Evolutionary conservation across 1,140 invertebrate species (phyloP), one percentile per base, ranked within the genome.

Genomic region (Drosophila quadrilineata): DNA sequence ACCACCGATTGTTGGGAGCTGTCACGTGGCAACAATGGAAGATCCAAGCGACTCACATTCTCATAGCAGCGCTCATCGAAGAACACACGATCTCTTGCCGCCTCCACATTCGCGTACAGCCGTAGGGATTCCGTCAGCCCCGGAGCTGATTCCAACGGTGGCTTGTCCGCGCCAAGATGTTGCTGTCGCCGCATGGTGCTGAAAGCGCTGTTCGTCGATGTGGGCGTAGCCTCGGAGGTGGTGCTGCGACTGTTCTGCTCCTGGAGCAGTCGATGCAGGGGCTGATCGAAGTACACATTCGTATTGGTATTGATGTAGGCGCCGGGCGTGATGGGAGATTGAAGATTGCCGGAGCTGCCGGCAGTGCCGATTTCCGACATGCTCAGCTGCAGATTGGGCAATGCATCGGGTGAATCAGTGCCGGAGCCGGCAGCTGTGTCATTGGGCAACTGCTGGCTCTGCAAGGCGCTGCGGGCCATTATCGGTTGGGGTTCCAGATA

Each of bases 401-500:
- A 90, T 2, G 91, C 92, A 2, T 91, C 90, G 3, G 91, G 91
- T 1, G 91, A 90, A 33, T 91, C 90, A 3, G 9, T 17, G 1
- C 0, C n/a, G 6, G 40, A 10, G 56, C 17, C 14, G 16, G 22
- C 9, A 21, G 26, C 3, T 16, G 8, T 14, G 14, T 29, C 40
- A 29, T 40, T 29, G n/a, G 46, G 38, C 21, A 26, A 43, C 1
- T 40, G 36, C 19, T 72, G 28, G 40, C 36, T 14, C 52, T 62
- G 57, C 2, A 57, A n/a, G 2, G 62, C 38, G 6, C 35, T 60
- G 1, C 79, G 79, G 2, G 31, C 56, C 1, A 84, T 16, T 0
- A 75, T 6, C 0, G 87, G 75, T 2, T 77, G 75, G 6, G 87
- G 87, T 31, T 88, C 87, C 38, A 88, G 28, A 31, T 88, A 88